phyloP scores from a whole-genome alignment of 2,888 invertebrate species.

The Unio pictorum region DNA sequence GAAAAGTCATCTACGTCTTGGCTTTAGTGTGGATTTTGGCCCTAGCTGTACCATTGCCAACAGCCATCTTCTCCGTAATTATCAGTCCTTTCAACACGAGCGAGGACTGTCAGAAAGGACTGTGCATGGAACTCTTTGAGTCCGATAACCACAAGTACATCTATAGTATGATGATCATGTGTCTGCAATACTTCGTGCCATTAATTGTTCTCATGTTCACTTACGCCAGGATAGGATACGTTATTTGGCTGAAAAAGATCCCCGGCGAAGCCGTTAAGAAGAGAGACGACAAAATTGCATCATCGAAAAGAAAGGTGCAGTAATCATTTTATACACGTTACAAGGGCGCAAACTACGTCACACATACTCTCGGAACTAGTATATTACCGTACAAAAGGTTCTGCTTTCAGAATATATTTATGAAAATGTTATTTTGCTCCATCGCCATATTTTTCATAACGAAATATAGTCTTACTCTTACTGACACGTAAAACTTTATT shows the following conservation, averaged over 20 bases:
- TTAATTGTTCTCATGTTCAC: conserved; percentile 86
- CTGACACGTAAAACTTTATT: too few species aligned
- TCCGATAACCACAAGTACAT: conserved; percentile 67
- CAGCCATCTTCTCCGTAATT: conserved; percentile 80
- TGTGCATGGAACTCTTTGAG: conserved; percentile 47
- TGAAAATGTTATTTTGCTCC: too few species aligned
- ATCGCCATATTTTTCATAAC: too few species aligned
- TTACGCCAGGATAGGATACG: conserved; percentile 87
- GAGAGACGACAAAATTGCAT: conserved; percentile 86
- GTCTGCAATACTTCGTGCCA: conserved; percentile 88
- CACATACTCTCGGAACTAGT: too few species aligned
- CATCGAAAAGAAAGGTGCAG: conserved; percentile 88
- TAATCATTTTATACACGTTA: neutral
- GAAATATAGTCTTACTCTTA: too few species aligned
- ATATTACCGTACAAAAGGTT: too few species aligned
- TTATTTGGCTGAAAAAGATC: conserved; percentile 89
- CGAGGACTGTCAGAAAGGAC: conserved; percentile 33
- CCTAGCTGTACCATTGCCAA: conserved; percentile 85
- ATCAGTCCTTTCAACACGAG: conserved; percentile 23
- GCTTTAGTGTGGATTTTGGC: conserved; percentile 84
- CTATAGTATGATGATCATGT: conserved; percentile 84
- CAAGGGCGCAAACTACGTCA: too few species aligned
- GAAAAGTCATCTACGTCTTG: conserved; percentile 80
- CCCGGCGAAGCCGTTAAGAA: conserved; percentile 90
- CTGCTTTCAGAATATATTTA: too few species aligned